Conservation (phyloP, 1,140 invertebrate genomes). For the Caenorhabditis briggsae region DNA sequence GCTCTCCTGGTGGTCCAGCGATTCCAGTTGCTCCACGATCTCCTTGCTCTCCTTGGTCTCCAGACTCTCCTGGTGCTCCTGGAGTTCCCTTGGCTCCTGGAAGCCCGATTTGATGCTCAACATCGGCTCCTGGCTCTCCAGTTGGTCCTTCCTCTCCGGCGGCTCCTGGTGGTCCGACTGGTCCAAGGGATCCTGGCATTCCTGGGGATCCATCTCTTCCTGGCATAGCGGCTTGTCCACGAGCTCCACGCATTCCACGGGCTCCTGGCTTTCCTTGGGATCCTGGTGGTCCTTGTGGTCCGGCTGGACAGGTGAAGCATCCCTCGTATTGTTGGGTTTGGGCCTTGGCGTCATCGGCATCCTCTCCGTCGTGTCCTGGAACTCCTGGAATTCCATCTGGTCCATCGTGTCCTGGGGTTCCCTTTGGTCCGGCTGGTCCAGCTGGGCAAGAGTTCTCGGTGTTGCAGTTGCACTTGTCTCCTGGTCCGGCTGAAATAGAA, state of each 20-base stretch:
- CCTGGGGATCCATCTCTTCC: slow-evolving; percentile 67
- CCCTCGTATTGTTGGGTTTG: slow-evolving; percentile 62
- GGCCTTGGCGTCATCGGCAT: slow-evolving; percentile 65
- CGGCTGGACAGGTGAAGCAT: slow-evolving; percentile 67
- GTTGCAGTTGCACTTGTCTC: slow-evolving; percentile 65
- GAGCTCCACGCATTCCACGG: slow-evolving; percentile 66
- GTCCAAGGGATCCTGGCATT: slow-evolving; percentile 64
- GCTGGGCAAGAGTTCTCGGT: slow-evolving; percentile 57
- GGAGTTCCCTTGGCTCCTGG: slow-evolving; percentile 66
- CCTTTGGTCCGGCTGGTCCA: slow-evolving; percentile 50
- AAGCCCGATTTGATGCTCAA: slow-evolving; percentile 65
- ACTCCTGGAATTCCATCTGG: slow-evolving; percentile 44
- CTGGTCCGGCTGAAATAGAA: slow-evolving; percentile 34
- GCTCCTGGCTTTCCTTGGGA: slow-evolving; percentile 61
- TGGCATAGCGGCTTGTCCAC: slow-evolving; percentile 63
- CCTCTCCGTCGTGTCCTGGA: slow-evolving; percentile 56
- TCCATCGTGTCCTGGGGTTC: slow-evolving; percentile 37
- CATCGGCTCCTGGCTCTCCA: slow-evolving; percentile 67
- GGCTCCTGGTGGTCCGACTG: slow-evolving; percentile 66
- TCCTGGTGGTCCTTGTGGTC: slow-evolving; percentile 65
- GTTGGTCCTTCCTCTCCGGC: slow-evolving; percentile 66
- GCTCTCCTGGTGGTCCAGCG: slow-evolving; percentile 57
- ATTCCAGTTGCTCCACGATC: slow-evolving; percentile 44
- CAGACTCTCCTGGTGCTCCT: slow-evolving; percentile 59
- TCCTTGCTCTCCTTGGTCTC: slow-evolving; percentile 53